Percentiles rank a stretch among this genome's conserved stretches.
Evolutionary conservation across 1,140 invertebrate species (phyloP).

Genomic region (Monochamus saltuarius): DNA sequence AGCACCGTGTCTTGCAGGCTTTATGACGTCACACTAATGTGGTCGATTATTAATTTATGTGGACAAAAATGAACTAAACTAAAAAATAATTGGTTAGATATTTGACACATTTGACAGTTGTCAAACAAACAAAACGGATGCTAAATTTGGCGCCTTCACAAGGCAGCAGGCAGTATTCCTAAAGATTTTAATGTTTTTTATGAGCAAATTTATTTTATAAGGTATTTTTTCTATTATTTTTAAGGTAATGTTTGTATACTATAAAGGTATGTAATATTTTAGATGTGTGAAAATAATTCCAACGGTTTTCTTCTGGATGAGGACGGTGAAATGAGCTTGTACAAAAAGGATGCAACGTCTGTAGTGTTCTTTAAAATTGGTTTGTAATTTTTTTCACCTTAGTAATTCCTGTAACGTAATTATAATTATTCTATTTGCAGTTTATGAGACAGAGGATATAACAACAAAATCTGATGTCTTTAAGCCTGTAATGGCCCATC

Average conservation of each 20-base stretch:
- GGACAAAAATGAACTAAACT: too few relatives aligned
- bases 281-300: slow-evolving; percentile 23
- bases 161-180: too few relatives aligned
- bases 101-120: too few relatives aligned
- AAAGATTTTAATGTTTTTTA: too few relatives aligned
- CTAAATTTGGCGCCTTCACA: too few relatives aligned
- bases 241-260: not conserved
- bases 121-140: too few relatives aligned
- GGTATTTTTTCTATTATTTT: too few relatives aligned
- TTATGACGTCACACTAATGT: too few relatives aligned
- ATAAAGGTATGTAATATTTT: slow-evolving; percentile 19
- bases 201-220: too few relatives aligned
- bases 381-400: not conserved
- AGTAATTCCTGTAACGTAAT: not conserved
- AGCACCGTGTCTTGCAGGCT: too few relatives aligned
- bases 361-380: slow-evolving; percentile 31
- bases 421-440: slow-evolving; percentile 20
- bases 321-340: slow-evolving; percentile 27
- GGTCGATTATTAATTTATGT: too few relatives aligned
- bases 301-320: slow-evolving; percentile 14
- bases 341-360: slow-evolving; percentile 30
- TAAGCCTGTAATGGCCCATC: slow-evolving; percentile 88
- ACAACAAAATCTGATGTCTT: slow-evolving; percentile 54
- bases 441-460: slow-evolving; percentile 29
- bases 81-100: too few relatives aligned